Evolutionary conservation across 2,113 vertebrate species (phyloP).

Genomic region (Cinclus mexicanus): DNA sequence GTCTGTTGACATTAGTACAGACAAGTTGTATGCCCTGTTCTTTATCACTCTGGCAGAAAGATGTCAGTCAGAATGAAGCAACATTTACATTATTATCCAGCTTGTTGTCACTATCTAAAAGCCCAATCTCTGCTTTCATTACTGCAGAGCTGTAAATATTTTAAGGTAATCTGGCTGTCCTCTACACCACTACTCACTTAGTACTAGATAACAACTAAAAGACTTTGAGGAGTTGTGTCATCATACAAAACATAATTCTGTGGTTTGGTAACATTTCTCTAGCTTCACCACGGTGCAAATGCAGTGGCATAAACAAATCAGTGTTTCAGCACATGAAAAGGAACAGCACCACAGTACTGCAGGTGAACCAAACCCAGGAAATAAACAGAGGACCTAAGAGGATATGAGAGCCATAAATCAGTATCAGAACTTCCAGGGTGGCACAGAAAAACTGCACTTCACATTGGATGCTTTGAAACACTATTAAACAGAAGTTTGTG

Average conservation of each 20-base stretch:
- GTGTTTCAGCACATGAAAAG: not conserved
- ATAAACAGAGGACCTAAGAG: not conserved
- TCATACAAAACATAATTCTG: not conserved
- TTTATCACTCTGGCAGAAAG: slow-evolving; percentile 7
- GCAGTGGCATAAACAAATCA: not conserved
- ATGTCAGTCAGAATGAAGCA: slow-evolving; percentile 27
- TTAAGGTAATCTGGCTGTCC: slow-evolving; percentile 8
- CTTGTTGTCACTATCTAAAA: slow-evolving; percentile 21
- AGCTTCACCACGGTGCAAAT: not conserved
- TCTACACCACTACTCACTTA: not conserved
- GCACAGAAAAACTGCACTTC: not conserved
- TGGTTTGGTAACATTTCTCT: not conserved
- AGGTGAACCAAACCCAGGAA: not conserved
- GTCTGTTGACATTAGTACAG: not conserved
- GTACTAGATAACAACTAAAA: not conserved
- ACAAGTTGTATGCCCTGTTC: slow-evolving; percentile 22
- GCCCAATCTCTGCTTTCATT: not conserved
- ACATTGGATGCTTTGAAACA: not conserved
- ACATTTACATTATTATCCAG: slow-evolving; percentile 12
- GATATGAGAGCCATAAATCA: not conserved
- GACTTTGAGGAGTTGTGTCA: not conserved
- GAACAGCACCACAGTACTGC: not conserved
- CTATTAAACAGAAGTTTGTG: not conserved
- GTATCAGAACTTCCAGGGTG: not conserved
- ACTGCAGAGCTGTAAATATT: not conserved